These are phyloP conservation scores for Heteromormyrus szaboi DNA, from an alignment of 2,797 vertebrate species.

Conservation along the genomic window DNA sequence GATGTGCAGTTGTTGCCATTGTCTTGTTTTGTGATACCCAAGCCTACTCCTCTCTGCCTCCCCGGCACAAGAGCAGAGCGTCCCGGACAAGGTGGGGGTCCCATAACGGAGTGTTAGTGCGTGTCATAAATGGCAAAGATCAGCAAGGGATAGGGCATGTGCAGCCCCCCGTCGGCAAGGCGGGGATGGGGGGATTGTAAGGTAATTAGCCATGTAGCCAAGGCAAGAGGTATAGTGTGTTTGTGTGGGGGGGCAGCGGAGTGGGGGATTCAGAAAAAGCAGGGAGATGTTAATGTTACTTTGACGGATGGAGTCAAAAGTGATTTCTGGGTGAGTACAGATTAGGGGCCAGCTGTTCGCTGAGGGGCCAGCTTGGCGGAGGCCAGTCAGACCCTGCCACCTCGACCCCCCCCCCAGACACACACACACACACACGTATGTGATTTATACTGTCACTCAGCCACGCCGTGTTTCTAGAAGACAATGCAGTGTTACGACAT, in stretches of 20 bases:
- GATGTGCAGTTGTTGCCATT: constrained; percentile 75
- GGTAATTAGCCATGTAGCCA: constrained; percentile 56
- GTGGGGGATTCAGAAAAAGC: constrained; percentile 25
- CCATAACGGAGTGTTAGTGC: constrained; percentile 60
- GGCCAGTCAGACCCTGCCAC: constrained; percentile 50
- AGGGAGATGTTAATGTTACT: constrained; percentile 59
- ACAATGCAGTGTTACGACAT: constrained; percentile 50
- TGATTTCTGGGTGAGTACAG: constrained; percentile 65
- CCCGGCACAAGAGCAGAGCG: constrained; percentile 38
- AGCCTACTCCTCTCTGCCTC: constrained; percentile 32
- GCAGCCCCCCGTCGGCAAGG: constrained; percentile 51
- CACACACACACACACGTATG: constrained; percentile 20
- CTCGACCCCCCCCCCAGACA: constrained; percentile 38
- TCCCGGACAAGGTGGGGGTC: constrained; percentile 42
- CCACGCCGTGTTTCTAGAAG: constrained; percentile 52
- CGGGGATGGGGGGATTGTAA: constrained; percentile 22
- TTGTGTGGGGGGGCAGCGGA: constrained; percentile 38
- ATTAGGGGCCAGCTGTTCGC: constrained; percentile 66
- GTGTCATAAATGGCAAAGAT: constrained; percentile 55
- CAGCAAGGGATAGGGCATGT: constrained; percentile 49
- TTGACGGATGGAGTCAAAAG: constrained; percentile 73
- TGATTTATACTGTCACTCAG: constrained; percentile 69
- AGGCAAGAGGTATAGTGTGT: not conserved
- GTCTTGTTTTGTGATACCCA: constrained; percentile 67
- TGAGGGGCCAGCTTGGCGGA: constrained; percentile 49